phyloP scores from a whole-genome alignment of 2,888 invertebrate genomes.

The Dugesia japonica region DNA sequence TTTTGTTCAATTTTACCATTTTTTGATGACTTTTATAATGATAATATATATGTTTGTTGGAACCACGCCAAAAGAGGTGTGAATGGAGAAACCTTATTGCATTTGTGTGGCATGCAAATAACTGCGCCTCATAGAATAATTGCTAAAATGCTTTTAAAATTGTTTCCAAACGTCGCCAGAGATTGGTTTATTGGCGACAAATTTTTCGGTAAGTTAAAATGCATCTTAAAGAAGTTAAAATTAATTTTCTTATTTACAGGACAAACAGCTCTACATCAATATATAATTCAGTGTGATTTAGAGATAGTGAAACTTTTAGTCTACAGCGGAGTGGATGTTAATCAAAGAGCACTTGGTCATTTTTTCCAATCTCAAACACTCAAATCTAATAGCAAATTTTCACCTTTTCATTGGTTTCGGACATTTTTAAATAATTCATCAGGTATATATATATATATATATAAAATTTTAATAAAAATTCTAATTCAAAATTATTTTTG shows the following conservation, averaged over 20 bases:
- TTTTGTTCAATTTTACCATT: not conserved
- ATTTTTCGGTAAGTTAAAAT: slow-evolving; percentile 59
- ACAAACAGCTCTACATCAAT: slow-evolving; percentile 26
- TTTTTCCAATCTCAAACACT: slow-evolving; percentile 23
- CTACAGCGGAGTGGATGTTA: slow-evolving; percentile 23
- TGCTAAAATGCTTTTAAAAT: slow-evolving; percentile 70
- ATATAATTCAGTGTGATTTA: slow-evolving; percentile 3
- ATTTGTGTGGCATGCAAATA: slow-evolving; percentile 82
- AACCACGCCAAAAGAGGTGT: slow-evolving; percentile 87
- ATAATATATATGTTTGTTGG: slow-evolving; percentile 64
- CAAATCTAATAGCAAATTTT: not conserved
- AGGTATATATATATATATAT: too few relatives aligned
- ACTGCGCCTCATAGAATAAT: slow-evolving; percentile 66
- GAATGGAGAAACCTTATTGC: slow-evolving; percentile 78
- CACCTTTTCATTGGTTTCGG: not conserved
- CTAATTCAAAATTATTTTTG: too few relatives aligned
- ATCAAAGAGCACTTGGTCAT: slow-evolving; percentile 2
- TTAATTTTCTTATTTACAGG: too few relatives aligned
- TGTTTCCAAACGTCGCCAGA: slow-evolving; percentile 71
- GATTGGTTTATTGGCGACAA: slow-evolving; percentile 94
- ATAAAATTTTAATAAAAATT: too few relatives aligned
- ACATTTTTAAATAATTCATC: not conserved
- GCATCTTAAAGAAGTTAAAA: too few relatives aligned
- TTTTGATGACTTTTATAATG: not conserved
- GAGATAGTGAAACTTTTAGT: slow-evolving; percentile 16